Evolutionary conservation across 2,797 vertebrate species (phyloP), one percentile per base, ranked within the genome.

Genomic region (Pangasius mekongensis): DNA sequence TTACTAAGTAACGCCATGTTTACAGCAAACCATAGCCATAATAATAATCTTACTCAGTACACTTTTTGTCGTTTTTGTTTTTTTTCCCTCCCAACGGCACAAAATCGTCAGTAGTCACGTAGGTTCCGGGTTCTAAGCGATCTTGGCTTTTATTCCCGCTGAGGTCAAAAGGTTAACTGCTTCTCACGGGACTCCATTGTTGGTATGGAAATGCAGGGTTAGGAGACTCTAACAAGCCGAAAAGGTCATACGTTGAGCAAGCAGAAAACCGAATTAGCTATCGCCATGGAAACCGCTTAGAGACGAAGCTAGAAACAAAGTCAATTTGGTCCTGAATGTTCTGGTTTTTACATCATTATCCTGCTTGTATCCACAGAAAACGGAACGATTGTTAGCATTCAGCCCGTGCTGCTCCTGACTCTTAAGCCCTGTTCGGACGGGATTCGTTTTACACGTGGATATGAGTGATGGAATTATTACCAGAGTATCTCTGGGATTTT

Each of bases 131-230:
- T 47, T 47, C 7, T 47, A 47, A 5, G 43, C 7, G 43, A 58
- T 62, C 69, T 64, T 54, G 43, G 47, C 64, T 87, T 84, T 85
- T 85, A 56, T 89, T 89, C 87, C 43, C 54, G 8, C 30, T 76
- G 82, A 85, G 91, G 94, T 94, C 94, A 89, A 93, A 90, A 92
- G 95, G 94, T 95, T 93, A 95, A 94, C 91, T 92, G 91, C 93
- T 93, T 73, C 87, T 92, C 89, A 80, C 74, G 91, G 39, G 73
- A 69, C 76, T n/a, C 89, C 86, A 92, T 95, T 95, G 95, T 95
- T 91, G 88, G 91, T 93, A 95, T 96, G 94, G 93, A 93, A 93
- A 96, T 95, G 86, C 91, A 92, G 58, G 93, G 93, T 93, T 83
- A 93, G 85, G 94, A 94, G 92, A 91, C 93, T n/a, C 74, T 54